Evolutionary conservation across 2,113 vertebrate species (phyloP), one percentile per base, ranked within the genome.

Genomic region (Gambusia holbrooki): DNA sequence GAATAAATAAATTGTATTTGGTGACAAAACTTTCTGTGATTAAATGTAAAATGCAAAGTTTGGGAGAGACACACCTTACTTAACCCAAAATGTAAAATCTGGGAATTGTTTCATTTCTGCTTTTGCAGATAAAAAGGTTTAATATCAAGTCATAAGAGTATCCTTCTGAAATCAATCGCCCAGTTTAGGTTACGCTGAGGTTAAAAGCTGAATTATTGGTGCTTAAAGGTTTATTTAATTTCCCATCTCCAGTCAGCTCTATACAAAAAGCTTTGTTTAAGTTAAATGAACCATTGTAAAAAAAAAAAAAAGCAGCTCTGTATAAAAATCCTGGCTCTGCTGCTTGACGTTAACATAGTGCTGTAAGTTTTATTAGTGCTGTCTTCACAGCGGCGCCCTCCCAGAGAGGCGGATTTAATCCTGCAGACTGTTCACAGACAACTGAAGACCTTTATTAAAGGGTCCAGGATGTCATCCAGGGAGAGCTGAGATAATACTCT

Each of bases 401-500:
- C 30, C 5, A 11, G 51, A n/a, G 4, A 19, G 17, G 27, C 11
- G 4, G 17, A 66, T 63, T 76, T 76, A 83, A 48, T 60, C 27
- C 2, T 5, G 17, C 33, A n/a, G 28, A 77, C n/a, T 8, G 62
- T 45, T 74, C 35, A 30, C 42, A 37, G 48, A 77, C 4, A 9
- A 62, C 60, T 37, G 4, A 62, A 73, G 69, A 66, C 28, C 65
- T 79, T 48, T n/a, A 80, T 60, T 42, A 68, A 82, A 22, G 4
- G 27, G 32, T 62, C 69, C 73, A 74, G 66, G 70, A 72, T 73
- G 73, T 64, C 69, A 40, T 29, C 40, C 7, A 35, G 60, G 76
- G 30, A 82, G 76, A 61, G 37, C 40, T 27, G 75, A 27, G 68
- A 80, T 82, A 74, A 84, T 30, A 45, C 71, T 15, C 33, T 0